These are phyloP conservation scores for Naso thynnoides DNA, from an alignment of 2,797 vertebrate genomes.

Conservation along the genomic window DNA sequence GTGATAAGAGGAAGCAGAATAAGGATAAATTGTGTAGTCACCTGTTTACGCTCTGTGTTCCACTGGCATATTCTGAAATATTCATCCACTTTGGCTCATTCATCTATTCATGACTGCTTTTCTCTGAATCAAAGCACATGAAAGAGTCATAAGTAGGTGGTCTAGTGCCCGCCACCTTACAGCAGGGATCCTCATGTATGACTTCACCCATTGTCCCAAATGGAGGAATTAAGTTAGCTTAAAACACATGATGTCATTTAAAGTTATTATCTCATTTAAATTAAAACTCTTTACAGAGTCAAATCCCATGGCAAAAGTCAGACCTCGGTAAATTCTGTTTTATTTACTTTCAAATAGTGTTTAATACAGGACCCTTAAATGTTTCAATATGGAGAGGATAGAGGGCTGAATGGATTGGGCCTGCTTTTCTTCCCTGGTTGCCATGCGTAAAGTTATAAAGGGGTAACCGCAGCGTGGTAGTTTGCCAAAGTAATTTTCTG, in stretches of 20 bases:
- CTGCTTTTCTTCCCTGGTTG: constrained; percentile 49
- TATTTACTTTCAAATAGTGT: constrained; percentile 63
- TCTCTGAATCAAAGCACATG: constrained; percentile 68
- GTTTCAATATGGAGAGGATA: constrained; percentile 56
- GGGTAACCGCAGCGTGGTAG: constrained; percentile 53
- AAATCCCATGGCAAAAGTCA: constrained; percentile 48
- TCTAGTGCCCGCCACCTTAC: constrained; percentile 33
- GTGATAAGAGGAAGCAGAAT: constrained; percentile 39
- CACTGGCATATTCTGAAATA: constrained; percentile 65
- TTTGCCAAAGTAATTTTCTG: constrained; percentile 60
- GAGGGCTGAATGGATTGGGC: constrained; percentile 25
- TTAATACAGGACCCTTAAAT: constrained; percentile 62
- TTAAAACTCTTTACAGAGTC: constrained; percentile 43
- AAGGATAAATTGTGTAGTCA: constrained; percentile 24
- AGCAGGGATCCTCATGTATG: constrained; percentile 54
- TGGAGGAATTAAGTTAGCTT: constrained; percentile 20
- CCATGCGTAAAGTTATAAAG: constrained; percentile 63
- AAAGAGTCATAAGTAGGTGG: constrained; percentile 64
- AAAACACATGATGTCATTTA: constrained; percentile 54
- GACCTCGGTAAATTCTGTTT: constrained; percentile 45
- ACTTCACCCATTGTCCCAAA: constrained; percentile 58
- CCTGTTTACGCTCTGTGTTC: constrained; percentile 56
- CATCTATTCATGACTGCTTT: constrained; percentile 71
- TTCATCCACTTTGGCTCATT: constrained; percentile 67
- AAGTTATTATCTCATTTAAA: constrained; percentile 58